Evolutionary conservation across 2,888 invertebrate species (phyloP), one percentile per base, ranked within the genome.

Genomic region (Mayetiola destructor): DNA sequence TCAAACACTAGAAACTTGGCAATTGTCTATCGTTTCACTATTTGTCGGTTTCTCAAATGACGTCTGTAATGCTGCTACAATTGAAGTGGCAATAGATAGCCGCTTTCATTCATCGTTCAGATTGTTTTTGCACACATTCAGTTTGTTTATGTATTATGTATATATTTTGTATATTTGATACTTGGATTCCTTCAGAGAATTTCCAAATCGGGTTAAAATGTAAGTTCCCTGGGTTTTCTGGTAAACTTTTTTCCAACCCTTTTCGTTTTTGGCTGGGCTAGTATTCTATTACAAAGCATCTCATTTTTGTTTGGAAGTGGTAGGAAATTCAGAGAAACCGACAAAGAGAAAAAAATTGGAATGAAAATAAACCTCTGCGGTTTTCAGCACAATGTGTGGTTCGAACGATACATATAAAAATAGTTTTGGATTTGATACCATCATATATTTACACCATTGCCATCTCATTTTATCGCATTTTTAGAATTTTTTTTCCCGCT

Each of bases 281-380:
- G n/a, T n/a, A n/a, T n/a, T n/a, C n/a, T n/a, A n/a, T n/a, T n/a
- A n/a, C n/a, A n/a, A n/a, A n/a, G n/a, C n/a, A n/a, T n/a, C n/a
- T n/a, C n/a, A n/a, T n/a, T n/a, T n/a, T n/a, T n/a, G n/a, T n/a
- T n/a, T n/a, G n/a, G n/a, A 12, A 36, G 8, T 39, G 36, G 12
- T 3, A 36, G 36, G 10, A 10, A 32, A 10, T 10, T 9, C 8
- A 32, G 36, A 36, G 8, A 16, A 5, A 36, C 12, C 3, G 36
- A 16, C 12, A 36, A 36, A 36, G 14, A 5, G 12, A 39, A 4
- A 39, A 5, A 8, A 39, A 12, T 48, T n/a, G 48, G 48, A 48
- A 48, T 48, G 48, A 10, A 48, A 48, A 48, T 48, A 48, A 48
- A 48, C 48, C 48, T 48, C 48, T 48, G 48, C 9, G 48, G 48